Percentiles rank a stretch among this genome's conserved stretches.
Evolutionary conservation across 2,888 invertebrate genomes (phyloP).

Genomic region (Peribatodes rhomboidaria): DNA sequence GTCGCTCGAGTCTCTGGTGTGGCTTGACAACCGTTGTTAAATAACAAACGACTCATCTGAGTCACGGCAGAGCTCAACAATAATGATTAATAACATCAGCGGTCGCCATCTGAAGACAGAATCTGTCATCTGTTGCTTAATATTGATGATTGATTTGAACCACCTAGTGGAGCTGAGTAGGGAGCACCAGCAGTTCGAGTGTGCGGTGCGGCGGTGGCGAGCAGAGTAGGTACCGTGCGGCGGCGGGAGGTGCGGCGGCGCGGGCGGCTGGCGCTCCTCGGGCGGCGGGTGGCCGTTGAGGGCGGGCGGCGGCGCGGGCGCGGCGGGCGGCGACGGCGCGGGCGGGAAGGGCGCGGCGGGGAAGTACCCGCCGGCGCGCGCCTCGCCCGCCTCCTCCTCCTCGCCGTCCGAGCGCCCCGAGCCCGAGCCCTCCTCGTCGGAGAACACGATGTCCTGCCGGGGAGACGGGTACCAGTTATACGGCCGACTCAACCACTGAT

Average conservation of each 20-base stretch:
- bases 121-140: no score
- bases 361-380: constrained; percentile 55
- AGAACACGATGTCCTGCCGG: constrained; percentile 84
- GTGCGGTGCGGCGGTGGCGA: neutral
- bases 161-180: no score
- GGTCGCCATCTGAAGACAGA: no score
- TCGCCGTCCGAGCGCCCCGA: constrained; percentile 89
- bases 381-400: constrained; percentile 84
- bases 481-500: no score
- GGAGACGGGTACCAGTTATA: neutral
- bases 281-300: constrained; percentile 48
- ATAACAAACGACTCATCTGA: no score
- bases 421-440: constrained; percentile 85
- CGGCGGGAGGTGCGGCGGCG: constrained; percentile 25
- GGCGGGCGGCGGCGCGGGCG: constrained; percentile 57
- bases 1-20: no score
- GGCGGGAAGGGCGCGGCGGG: constrained; percentile 57
- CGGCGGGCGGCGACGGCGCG: constrained; percentile 62
- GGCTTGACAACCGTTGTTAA: no score
- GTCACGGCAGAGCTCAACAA: no score
- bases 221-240: constrained; percentile 58
- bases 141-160: no score
- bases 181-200: no score
- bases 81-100: no score
- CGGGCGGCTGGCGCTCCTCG: constrained; percentile 47